Percentiles rank a stretch among this genome's conserved stretches.
Evolutionary conservation across 1,140 invertebrate genomes (phyloP).

Genomic region (Formica selysi): DNA sequence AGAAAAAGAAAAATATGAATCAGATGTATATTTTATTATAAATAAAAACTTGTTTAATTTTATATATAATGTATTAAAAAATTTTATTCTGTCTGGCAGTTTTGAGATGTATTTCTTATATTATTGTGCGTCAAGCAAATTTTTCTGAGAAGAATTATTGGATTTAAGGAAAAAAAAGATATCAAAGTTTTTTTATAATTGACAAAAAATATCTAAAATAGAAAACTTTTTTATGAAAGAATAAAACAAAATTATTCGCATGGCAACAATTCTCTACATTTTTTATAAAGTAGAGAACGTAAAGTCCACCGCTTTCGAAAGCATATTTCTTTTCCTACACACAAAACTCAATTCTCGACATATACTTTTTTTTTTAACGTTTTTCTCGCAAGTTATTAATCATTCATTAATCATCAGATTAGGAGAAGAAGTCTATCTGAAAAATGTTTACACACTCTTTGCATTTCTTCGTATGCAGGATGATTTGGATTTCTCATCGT

Average conservation of each 20-base stretch:
- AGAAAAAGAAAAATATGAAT: constrained; percentile 8
- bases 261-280: neutral
- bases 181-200: neutral
- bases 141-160: neutral
- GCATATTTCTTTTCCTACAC: neutral
- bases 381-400: neutral
- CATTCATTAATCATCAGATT: neutral
- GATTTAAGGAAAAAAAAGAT: neutral
- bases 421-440: neutral
- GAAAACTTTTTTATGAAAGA: neutral
- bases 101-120: constrained; percentile 17
- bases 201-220: constrained; percentile 1
- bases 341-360: neutral
- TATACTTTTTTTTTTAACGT: neutral
- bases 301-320: neutral
- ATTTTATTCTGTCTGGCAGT: constrained; percentile 58
- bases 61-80: constrained; percentile 21
- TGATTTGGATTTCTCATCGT: constrained; percentile 75
- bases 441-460: constrained; percentile 77
- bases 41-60: constrained; percentile 15
- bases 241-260: neutral
- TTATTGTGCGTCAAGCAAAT: neutral
- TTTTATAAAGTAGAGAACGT: constrained; percentile 3
- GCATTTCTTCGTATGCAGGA: constrained; percentile 78
- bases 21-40: neutral